These are phyloP conservation scores for Argyresthia goedartella DNA, from an alignment of 2,888 invertebrate species.

Conservation along the genomic window DNA sequence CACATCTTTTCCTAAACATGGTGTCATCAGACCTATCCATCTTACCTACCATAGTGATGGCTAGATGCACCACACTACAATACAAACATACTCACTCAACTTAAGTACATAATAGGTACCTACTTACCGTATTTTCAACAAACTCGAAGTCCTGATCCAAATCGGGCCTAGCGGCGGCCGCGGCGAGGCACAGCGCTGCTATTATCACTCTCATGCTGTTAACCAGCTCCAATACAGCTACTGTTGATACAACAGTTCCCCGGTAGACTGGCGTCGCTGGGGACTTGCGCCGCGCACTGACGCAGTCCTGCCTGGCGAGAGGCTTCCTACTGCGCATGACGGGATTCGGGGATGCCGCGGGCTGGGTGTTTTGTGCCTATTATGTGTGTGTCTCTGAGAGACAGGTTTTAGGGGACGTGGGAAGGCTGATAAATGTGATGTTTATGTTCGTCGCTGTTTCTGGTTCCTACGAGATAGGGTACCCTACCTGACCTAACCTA, in stretches of 20 bases:
- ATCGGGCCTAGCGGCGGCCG: slow-evolving; percentile 27
- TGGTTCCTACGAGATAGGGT: too few relatives aligned
- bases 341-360: slow-evolving; percentile 7
- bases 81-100: too few relatives aligned
- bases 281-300: slow-evolving; percentile 17
- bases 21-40: too few relatives aligned
- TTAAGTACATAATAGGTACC: neutral
- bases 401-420: neutral
- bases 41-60: too few relatives aligned
- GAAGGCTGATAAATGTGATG: neutral
- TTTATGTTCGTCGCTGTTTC: too few relatives aligned
- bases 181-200: slow-evolving; percentile 21
- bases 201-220: neutral
- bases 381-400: slow-evolving; percentile 7
- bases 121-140: slow-evolving; percentile 44
- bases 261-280: neutral
- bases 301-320: neutral
- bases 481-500: too few relatives aligned
- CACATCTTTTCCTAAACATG: too few relatives aligned
- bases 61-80: too few relatives aligned
- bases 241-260: too few relatives aligned
- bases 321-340: too few relatives aligned
- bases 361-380: slow-evolving; percentile 5
- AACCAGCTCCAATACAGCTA: too few relatives aligned
- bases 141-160: slow-evolving; percentile 58